Evolutionary conservation across 2,888 invertebrate species (phyloP), one percentile per base, ranked within the genome.

Genomic region (Drosophila leonis): DNA sequence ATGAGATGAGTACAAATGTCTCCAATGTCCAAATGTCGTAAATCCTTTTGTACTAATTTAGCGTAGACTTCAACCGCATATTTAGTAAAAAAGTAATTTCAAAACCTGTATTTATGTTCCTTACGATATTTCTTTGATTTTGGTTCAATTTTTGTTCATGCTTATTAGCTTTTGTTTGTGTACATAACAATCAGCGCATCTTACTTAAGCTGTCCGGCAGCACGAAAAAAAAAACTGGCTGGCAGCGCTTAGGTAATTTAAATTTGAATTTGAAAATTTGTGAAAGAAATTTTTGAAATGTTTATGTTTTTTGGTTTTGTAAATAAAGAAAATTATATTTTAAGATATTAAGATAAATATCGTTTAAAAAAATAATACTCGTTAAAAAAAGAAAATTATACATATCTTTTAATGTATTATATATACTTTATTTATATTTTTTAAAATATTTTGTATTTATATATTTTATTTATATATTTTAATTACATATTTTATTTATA

Each of bases 211-310:
- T n/a, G 24, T 59, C 35, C 73, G 78, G 68, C 74, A 63, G 20
- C 51, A 35, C 18, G 24, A 24, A 8, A 4, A 9, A 12, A 0
- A 0, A 24, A 2, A 2, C 1, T 0, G 7, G 4, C 24, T 68
- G 75, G 79, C 75, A 75, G 2, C 62, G 1, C 29, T 42, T 9
- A 0, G 0, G n/a, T 6, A 10, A 20, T 60, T 65, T 52, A 15
- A 79, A 70, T 76, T 79, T 60, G 39, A 77, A 77, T 78, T 78
- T 49, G n/a, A 78, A 61, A 54, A 29, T 10, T 13, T 2, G 0
- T 2, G 10, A 29, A 29, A 18, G 9, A 2, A 20, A 39, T 20
- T 2, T 24, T 24, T 24, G n/a, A n/a, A n/a, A n/a, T 24, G 4
- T 24, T 3, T 24, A 2, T 24, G 24, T 24, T 24, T 24, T 24